These are phyloP conservation scores for Toxotes lorentzi DNA, from an alignment of 2,797 vertebrate species.

Conservation along the genomic window DNA sequence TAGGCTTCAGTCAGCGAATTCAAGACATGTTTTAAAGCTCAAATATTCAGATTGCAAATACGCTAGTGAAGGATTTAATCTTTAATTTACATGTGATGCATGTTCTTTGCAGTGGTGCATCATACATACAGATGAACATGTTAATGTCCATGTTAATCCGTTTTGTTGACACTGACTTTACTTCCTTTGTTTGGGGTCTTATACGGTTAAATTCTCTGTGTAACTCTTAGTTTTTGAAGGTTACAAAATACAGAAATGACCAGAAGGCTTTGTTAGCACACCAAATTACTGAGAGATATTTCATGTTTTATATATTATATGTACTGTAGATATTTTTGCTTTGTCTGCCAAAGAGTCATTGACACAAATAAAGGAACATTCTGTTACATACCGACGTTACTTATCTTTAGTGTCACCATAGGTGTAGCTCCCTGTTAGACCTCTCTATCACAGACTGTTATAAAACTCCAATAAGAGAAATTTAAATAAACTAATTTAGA, in stretches of 20 bases:
- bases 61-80: neutral
- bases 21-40: neutral
- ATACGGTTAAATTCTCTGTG: neutral
- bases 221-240: neutral
- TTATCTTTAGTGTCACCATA: neutral
- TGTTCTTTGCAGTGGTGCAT: neutral
- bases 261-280: too few species aligned
- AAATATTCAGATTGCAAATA: constrained; percentile 11
- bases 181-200: neutral
- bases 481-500: neutral
- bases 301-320: neutral
- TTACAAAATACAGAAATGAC: too few species aligned
- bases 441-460: too few species aligned
- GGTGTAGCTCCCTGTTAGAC: too few species aligned
- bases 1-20: neutral
- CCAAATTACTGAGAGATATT: too few species aligned
- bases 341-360: too few species aligned
- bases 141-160: neutral
- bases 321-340: neutral
- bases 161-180: neutral
- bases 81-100: neutral
- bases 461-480: too few species aligned
- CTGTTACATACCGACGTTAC: neutral
- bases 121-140: neutral
- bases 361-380: too few species aligned